Percentiles rank a stretch among this genome's conserved stretches.
These are phyloP conservation scores for Microctonus brassicae DNA, from an alignment of 2,888 invertebrate species.

Conservation along the genomic window DNA sequence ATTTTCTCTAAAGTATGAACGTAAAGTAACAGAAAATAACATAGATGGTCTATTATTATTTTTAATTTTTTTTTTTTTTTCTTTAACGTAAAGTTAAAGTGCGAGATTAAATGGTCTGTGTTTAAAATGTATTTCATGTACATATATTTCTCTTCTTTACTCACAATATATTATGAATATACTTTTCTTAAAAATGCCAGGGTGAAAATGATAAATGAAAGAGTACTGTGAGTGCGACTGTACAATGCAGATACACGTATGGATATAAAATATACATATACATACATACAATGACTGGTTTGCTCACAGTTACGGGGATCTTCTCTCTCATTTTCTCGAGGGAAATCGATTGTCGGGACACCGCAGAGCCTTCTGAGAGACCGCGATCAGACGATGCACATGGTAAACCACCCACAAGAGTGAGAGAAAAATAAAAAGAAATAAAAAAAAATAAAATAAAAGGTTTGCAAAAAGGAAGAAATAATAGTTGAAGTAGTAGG, in stretches of 20 bases:
- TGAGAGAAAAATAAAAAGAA: slow-evolving; percentile 3
- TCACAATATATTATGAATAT: background rate
- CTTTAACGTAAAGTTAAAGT: background rate
- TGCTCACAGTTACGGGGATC: slow-evolving; percentile 13
- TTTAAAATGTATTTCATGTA: background rate
- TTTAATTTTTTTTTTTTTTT: background rate
- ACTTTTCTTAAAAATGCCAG: background rate
- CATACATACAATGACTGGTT: background rate
- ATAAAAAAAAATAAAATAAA: slow-evolving; percentile 25
- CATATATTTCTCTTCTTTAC: background rate
- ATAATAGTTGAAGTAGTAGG: background rate
- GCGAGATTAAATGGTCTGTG: background rate
- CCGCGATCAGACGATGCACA: slow-evolving; percentile 6
- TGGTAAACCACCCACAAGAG: slow-evolving; percentile 7
- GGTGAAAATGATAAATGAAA: slow-evolving; percentile 30
- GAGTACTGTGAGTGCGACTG: slow-evolving; percentile 4
- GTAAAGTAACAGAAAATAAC: background rate
- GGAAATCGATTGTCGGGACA: slow-evolving; percentile 44
- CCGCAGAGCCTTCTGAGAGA: slow-evolving; percentile 28
- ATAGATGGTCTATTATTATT: background rate
- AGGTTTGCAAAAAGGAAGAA: slow-evolving; percentile 19
- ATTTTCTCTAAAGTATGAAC: background rate
- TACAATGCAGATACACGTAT: slow-evolving; percentile 36
- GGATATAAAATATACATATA: background rate
- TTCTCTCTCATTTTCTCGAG: slow-evolving; percentile 20